A percentile compares a stretch with the other conserved stretches of the same genome.
phyloP scores from a whole-genome alignment of 2,888 invertebrate genomes.

The Homarus gammarus region DNA sequence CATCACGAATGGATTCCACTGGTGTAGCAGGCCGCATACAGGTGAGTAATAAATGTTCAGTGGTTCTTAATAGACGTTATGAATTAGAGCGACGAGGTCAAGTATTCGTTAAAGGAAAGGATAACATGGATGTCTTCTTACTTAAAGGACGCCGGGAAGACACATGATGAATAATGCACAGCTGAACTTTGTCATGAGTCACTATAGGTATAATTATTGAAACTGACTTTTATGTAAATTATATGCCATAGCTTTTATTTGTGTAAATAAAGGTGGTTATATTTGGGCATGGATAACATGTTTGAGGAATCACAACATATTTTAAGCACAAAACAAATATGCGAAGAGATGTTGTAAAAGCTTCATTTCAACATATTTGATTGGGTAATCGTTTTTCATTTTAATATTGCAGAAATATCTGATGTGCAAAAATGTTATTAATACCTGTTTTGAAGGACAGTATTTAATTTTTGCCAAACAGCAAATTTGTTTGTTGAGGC shows the following conservation, averaged over 20 bases:
- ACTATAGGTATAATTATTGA: background rate
- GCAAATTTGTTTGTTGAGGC: background rate
- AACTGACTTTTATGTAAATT: background rate
- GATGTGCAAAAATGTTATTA: background rate
- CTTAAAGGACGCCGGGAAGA: conserved; percentile 78
- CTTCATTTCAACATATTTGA: conserved; percentile 3
- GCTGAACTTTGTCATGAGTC: background rate
- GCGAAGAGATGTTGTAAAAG: background rate
- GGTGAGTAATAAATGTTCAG: conserved; percentile 87
- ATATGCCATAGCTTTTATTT: conserved; percentile 1
- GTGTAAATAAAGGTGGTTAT: background rate
- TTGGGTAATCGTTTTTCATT: conserved; percentile 7
- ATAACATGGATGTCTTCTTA: conserved; percentile 94
- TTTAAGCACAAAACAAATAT: conserved; percentile 35
- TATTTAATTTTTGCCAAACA: background rate
- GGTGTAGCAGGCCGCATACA: conserved; percentile 92
- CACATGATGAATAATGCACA: background rate
- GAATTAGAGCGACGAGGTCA: conserved; percentile 95
- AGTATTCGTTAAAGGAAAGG: conserved; percentile 97
- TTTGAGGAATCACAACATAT: conserved; percentile 45
- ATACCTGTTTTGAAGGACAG: background rate
- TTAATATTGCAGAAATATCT: conserved; percentile 22
- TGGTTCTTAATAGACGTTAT: conserved; percentile 86
- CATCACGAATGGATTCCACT: conserved; percentile 97
- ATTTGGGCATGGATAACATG: background rate